These are phyloP conservation scores for Danaus chrysippus DNA, from an alignment of 2,888 invertebrate genomes.

Conservation along the genomic window DNA sequence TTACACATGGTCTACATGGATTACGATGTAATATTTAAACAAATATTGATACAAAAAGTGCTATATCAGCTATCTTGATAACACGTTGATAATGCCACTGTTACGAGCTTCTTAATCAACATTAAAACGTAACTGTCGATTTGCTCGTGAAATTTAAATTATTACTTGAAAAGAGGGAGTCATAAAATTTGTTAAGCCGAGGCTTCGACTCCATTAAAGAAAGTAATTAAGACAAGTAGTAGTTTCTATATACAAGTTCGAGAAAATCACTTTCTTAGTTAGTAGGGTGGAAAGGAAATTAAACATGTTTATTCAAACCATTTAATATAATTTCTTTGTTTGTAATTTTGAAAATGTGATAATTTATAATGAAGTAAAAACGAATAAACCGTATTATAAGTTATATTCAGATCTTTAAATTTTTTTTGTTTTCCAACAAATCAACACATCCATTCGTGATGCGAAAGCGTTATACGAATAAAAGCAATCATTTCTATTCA, in stretches of 20 bases:
- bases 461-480: too few relatives aligned
- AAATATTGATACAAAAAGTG: background rate
- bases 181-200: conserved; percentile 9
- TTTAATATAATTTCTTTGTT: too few relatives aligned
- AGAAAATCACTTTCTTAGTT: background rate
- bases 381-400: too few relatives aligned
- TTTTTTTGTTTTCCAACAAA: too few relatives aligned
- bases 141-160: conserved; percentile 31
- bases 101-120: conserved; percentile 43
- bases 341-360: too few relatives aligned
- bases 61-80: conserved; percentile 37
- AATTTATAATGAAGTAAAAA: too few relatives aligned
- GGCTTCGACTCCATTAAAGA: background rate
- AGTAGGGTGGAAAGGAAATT: background rate
- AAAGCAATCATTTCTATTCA: too few relatives aligned
- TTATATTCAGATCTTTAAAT: too few relatives aligned
- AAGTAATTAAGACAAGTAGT: background rate
- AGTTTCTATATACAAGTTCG: background rate
- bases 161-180: conserved; percentile 28
- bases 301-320: background rate
- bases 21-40: background rate
- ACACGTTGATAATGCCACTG: conserved; percentile 34
- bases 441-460: too few relatives aligned
- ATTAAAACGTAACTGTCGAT: conserved; percentile 41
- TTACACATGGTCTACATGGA: conserved; percentile 42